Conservation (phyloP, 2,113 vertebrate genomes). For the Mastomys coucha region DNA sequence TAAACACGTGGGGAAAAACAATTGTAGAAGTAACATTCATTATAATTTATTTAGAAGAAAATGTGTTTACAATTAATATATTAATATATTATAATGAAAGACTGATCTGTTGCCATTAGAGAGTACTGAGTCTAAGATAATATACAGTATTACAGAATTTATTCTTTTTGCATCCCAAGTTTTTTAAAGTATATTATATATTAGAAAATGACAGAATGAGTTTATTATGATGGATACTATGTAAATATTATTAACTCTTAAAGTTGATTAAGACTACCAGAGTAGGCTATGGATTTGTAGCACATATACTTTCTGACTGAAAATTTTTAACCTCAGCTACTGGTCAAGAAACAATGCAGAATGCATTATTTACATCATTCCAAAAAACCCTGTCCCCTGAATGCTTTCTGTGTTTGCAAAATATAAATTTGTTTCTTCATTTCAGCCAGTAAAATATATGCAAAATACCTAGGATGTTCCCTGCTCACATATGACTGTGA, state of each 20-base stretch:
- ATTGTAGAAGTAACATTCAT: not conserved
- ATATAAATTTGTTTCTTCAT: not conserved
- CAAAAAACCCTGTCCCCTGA: not conserved
- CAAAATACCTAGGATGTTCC: not conserved
- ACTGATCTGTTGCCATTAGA: not conserved
- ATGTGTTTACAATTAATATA: not conserved
- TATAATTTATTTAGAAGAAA: not conserved
- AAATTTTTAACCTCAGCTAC: not conserved
- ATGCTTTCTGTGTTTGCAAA: not conserved
- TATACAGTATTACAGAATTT: not conserved
- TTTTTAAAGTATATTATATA: not conserved
- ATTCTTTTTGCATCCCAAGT: not conserved
- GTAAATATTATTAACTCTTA: not conserved
- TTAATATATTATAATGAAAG: not conserved
- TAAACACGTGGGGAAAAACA: not conserved
- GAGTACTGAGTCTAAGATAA: not conserved
- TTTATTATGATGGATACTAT: not conserved
- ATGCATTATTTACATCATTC: not conserved
- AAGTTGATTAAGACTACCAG: not conserved
- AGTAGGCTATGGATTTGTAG: not conserved
- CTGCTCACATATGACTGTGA: not conserved
- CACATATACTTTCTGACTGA: not conserved
- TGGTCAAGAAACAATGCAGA: not conserved
- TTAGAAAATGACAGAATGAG: not conserved
- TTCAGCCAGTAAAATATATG: not conserved